A percentile compares a stretch with the other conserved stretches of the same genome.
phyloP scores from a whole-genome alignment of 92 coral and sea anemone species.

The Zoanthus solanderi region DNA sequence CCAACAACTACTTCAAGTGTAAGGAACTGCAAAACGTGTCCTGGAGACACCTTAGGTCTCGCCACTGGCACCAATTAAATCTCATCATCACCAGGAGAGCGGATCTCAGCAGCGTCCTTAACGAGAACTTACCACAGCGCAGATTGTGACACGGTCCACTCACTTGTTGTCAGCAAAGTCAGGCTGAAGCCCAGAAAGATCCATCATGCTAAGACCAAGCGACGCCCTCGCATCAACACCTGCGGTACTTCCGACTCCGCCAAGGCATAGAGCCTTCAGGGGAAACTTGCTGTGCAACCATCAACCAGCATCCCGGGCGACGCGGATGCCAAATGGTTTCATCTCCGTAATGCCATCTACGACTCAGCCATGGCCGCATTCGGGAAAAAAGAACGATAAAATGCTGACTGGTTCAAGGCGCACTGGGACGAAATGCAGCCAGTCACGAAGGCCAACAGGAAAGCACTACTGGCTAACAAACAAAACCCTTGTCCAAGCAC shows the following conservation, averaged over 20 bases:
- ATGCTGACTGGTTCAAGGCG: slow-evolving; percentile 22
- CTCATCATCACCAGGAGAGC: background rate
- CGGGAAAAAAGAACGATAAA: background rate
- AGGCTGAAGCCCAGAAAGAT: background rate
- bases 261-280: background rate
- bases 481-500: too few relatives aligned
- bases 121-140: background rate
- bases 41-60: too few relatives aligned
- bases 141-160: background rate
- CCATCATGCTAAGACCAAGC: background rate
- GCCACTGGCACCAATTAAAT: too few relatives aligned
- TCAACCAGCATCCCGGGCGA: background rate
- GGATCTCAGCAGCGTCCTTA: background rate
- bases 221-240: background rate
- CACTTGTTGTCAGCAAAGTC: background rate
- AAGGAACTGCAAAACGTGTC: too few relatives aligned
- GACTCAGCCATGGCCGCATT: background rate
- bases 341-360: background rate
- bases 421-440: slow-evolving; percentile 26
- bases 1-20: too few relatives aligned
- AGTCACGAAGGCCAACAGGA: slow-evolving; percentile 6
- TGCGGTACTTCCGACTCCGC: background rate
- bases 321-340: background rate
- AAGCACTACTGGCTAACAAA: slow-evolving; percentile 10
- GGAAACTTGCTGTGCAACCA: background rate